Base-by-base conservation (phyloP, 2,113 vertebrate species). In the Sylvietta virens region DNA sequence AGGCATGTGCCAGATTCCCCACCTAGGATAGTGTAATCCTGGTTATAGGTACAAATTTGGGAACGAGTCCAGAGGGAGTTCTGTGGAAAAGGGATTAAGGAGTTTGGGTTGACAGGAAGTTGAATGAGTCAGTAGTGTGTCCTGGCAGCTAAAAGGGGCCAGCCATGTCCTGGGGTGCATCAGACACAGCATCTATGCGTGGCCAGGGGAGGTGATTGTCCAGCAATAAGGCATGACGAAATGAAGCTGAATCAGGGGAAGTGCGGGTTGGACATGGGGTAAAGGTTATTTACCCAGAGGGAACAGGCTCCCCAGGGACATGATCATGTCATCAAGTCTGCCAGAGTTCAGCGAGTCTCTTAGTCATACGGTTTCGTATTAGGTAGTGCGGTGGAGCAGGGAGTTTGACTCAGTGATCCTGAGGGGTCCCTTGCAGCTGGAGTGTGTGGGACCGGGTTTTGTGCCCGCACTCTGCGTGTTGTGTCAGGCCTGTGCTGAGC, bases 401-500 rank as follows among this genome's bases (percentile, higher is more conserved):
- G 14, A 74, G 18, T 60, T 53, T 65, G 23, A n/a, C 24, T 31
- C 6, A 1, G 1, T 53, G 42, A 17, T 66, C 58, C 47, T 17
- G 7, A 5, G 2, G 20, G 14, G 8, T 40, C 47, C 20, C 37
- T 51, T 9, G 10, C 30, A 57, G 7, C 37, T 47, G 37, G 47
- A 57, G 19, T 4, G 4, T 58, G 44, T 51, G 17, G 35, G 40
- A 50, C 60, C 23, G 16, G 9, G 13, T 37, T 78, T 44, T 7
- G 31, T 66, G 27, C 58, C 51, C 0, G 0, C 11, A 22, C 27
- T 23, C 6, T 24, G 30, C 0, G 0, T n/a, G 27, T 40, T 44
- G 37, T 7, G 4, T 50, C 17, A 17, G 48, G 13, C 42, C 8
- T 21, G 15, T 50, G 54, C 28, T 85, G 73, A 62, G 73, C 61